Evolutionary conservation across 2,113 vertebrate genomes (phyloP).

Genomic region (Oncorhynchus mykiss): DNA sequence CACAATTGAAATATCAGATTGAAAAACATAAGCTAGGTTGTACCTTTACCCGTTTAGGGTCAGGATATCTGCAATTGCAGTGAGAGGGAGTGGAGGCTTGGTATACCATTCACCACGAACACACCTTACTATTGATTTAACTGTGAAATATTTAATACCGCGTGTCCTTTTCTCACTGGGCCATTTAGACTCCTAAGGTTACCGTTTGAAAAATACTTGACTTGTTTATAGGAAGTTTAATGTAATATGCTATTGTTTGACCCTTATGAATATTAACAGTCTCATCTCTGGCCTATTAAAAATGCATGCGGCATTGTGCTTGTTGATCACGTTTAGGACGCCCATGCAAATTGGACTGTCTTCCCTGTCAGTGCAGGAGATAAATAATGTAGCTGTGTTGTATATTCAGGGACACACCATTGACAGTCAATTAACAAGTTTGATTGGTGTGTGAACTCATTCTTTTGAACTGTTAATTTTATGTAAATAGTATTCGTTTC

Average conservation of each 20-base stretch:
- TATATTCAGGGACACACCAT: constrained; percentile 96
- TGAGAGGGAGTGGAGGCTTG: neutral
- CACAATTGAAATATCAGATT: neutral
- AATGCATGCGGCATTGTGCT: constrained; percentile 97
- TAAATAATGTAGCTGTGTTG: constrained; percentile 98
- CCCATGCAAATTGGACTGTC: constrained; percentile 99
- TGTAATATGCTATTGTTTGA: constrained; percentile 92
- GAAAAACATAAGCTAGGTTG: neutral
- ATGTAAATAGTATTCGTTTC: constrained; percentile 98
- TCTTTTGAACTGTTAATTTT: constrained; percentile 99
- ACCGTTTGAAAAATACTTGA: constrained; percentile 69
- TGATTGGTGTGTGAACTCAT: constrained; percentile 99
- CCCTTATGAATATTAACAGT: constrained; percentile 92
- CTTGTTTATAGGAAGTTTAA: constrained; percentile 78
- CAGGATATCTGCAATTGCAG: neutral
- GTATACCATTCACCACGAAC: neutral
- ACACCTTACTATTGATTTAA: neutral
- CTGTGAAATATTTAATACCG: constrained; percentile 16
- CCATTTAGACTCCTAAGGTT: constrained; percentile 56
- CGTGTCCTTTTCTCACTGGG: constrained; percentile 51
- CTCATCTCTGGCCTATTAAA: constrained; percentile 89
- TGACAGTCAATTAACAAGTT: constrained; percentile 99
- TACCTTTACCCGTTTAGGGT: neutral
- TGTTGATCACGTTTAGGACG: constrained; percentile 99
- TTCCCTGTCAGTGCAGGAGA: constrained; percentile 92